Evolutionary conservation across 2,888 invertebrate genomes (phyloP).

Genomic region (Cetonia aurata): DNA sequence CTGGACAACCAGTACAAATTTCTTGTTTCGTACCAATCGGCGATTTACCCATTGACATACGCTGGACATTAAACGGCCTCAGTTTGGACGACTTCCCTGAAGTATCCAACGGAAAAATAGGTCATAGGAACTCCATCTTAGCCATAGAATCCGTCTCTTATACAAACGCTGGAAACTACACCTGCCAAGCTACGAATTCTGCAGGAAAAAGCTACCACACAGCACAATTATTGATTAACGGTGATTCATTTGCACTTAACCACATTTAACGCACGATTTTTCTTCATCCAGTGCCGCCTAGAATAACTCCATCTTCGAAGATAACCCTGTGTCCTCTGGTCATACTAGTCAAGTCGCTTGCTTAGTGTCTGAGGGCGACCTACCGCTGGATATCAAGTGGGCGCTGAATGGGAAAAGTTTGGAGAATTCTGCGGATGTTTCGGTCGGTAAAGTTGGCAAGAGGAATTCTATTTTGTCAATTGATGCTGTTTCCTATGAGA

Average conservation of each 20-base stretch:
- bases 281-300: constrained; percentile 71
- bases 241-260: constrained; percentile 64
- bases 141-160: constrained; percentile 73
- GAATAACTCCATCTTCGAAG: constrained; percentile 76
- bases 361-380: constrained; percentile 76
- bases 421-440: constrained; percentile 58
- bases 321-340: constrained; percentile 72
- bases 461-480: constrained; percentile 74
- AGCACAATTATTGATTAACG: constrained; percentile 73
- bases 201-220: constrained; percentile 71
- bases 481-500: constrained; percentile 74
- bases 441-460: constrained; percentile 59
- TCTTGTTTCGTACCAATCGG: constrained; percentile 77
- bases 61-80: constrained; percentile 76
- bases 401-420: constrained; percentile 68
- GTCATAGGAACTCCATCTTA: constrained; percentile 72
- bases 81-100: constrained; percentile 58
- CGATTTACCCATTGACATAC: constrained; percentile 77
- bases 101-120: constrained; percentile 70
- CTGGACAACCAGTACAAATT: constrained; percentile 75
- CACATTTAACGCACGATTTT: constrained; percentile 8
- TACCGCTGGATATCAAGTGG: constrained; percentile 74
- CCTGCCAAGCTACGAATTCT: constrained; percentile 72
- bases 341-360: constrained; percentile 76
- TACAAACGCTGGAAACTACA: constrained; percentile 74